Conservation (phyloP, 1,140 invertebrate genomes). For the Eumeta japonica region DNA sequence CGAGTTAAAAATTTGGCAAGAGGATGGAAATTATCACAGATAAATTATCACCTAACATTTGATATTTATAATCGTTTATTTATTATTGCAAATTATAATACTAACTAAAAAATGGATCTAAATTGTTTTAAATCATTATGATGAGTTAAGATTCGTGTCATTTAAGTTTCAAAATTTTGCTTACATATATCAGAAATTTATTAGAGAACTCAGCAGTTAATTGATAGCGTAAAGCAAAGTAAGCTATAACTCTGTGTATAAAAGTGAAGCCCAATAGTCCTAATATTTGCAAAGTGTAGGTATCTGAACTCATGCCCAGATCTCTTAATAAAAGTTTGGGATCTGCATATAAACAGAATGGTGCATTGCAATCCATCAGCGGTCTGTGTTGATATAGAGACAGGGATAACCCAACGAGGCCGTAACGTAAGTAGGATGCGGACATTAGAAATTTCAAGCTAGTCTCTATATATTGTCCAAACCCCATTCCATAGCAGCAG, state of each 20-base stretch:
- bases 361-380: constrained; percentile 35
- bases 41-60: too few species aligned
- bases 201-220: constrained; percentile 50
- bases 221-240: constrained; percentile 43
- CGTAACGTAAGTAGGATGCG: constrained; percentile 61
- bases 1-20: too few species aligned
- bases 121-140: too few species aligned
- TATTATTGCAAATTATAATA: too few species aligned
- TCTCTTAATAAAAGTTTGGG: constrained; percentile 54
- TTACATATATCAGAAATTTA: constrained; percentile 47
- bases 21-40: too few species aligned
- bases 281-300: constrained; percentile 39
- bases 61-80: too few species aligned
- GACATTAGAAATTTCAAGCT: constrained; percentile 61
- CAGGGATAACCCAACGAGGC: constrained; percentile 52
- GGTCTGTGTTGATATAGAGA: constrained; percentile 39
- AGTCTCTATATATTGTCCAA: constrained; percentile 58
- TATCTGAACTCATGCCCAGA: constrained; percentile 45
- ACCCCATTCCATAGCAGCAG: constrained; percentile 65
- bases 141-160: too few species aligned
- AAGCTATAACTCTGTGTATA: constrained; percentile 45
- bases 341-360: constrained; percentile 61
- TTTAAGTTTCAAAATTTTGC: constrained; percentile 49
- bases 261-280: constrained; percentile 45
- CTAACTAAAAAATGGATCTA: too few species aligned